Conservation (phyloP, 2,113 vertebrate species). For the Asarcornis scutulata region DNA sequence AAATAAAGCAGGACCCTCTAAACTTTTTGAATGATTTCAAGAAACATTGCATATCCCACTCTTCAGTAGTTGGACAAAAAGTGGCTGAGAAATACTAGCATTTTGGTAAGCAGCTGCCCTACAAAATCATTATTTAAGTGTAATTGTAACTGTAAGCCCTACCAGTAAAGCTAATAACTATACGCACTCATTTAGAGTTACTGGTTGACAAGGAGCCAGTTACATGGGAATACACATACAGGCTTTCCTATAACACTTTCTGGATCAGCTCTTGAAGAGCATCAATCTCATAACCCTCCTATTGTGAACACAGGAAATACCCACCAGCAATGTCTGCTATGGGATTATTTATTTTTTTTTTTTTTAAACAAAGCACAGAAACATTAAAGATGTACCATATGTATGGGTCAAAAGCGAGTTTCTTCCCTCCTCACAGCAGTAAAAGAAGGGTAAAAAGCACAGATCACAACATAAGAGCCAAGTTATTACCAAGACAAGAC, state of each 20-base stretch:
- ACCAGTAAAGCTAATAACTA: background rate
- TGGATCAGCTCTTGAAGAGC: background rate
- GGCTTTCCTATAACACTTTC: background rate
- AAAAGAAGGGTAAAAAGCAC: background rate
- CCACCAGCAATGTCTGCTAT: background rate
- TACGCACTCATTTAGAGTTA: background rate
- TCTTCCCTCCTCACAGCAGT: background rate
- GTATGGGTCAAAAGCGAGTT: background rate
- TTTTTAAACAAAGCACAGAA: background rate
- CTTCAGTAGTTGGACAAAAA: background rate
- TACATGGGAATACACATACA: rapidly evolving
- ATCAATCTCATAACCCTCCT: background rate
- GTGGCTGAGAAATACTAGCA: background rate
- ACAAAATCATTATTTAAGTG: background rate
- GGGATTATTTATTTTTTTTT: background rate
- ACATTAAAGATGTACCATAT: background rate
- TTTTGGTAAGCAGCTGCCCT: background rate
- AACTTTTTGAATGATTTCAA: background rate
- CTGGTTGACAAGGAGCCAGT: background rate
- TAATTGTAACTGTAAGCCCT: background rate
- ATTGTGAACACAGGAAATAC: background rate
- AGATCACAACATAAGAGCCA: background rate
- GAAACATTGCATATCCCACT: background rate
- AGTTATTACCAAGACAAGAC: background rate
- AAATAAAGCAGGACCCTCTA: background rate